These are phyloP conservation scores for Synodontis membranacea DNA, from an alignment of 2,113 vertebrate genomes.

Conservation along the genomic window DNA sequence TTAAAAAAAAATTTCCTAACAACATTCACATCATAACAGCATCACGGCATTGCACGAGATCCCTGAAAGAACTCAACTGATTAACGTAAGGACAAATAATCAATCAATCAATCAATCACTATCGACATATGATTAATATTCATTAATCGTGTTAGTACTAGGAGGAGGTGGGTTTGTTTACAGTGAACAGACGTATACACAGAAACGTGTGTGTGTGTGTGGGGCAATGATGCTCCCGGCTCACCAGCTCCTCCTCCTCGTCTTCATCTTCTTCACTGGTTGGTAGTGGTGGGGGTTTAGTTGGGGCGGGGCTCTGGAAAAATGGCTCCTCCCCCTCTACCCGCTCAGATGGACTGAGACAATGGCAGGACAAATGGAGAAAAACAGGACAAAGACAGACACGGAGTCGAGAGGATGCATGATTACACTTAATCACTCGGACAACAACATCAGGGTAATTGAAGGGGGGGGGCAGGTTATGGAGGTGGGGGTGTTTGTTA, in stretches of 20 bases:
- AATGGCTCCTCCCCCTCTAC: slow-evolving; percentile 59
- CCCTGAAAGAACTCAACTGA: slow-evolving; percentile 4
- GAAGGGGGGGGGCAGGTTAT: not conserved
- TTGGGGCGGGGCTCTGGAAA: slow-evolving; percentile 61
- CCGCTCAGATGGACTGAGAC: slow-evolving; percentile 65
- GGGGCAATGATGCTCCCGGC: slow-evolving; percentile 56
- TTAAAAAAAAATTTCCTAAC: too few relatives aligned
- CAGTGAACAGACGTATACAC: not conserved
- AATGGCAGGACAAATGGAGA: slow-evolving; percentile 38
- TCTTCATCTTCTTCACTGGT: slow-evolving; percentile 70
- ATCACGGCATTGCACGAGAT: not conserved
- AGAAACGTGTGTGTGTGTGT: not conserved
- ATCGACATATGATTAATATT: not conserved
- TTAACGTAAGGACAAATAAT: not conserved
- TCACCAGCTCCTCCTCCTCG: slow-evolving; percentile 93
- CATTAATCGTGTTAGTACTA: slow-evolving; percentile 13
- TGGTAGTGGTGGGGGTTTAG: slow-evolving; percentile 54
- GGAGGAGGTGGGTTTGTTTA: not conserved
- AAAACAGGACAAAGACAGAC: not conserved
- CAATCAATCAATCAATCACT: too few relatives aligned
- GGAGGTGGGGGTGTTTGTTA: not conserved
- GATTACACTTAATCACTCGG: slow-evolving; percentile 1
- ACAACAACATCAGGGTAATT: not conserved
- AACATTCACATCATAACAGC: not conserved
- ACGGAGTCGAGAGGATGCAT: not conserved